phyloP scores from a whole-genome alignment of 2,797 vertebrate species.

The Phrynocephalus guinanensis region DNA sequence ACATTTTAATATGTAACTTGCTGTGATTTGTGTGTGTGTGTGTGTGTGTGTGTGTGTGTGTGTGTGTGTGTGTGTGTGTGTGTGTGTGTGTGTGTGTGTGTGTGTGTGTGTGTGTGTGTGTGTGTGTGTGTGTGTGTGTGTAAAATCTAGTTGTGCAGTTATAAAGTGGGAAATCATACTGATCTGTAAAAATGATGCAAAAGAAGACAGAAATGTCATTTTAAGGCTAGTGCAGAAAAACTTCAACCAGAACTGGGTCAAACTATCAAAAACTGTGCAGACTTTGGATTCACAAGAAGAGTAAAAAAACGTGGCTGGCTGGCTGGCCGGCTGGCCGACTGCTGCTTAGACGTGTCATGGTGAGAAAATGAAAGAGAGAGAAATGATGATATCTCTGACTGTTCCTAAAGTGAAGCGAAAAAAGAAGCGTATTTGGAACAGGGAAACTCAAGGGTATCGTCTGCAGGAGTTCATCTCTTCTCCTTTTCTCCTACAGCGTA shows the following conservation, averaged over 20 bases:
- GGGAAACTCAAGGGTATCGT: not conserved
- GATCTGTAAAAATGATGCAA: not conserved
- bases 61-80: no score
- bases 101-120: no score
- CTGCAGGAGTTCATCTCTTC: not conserved
- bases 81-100: no score
- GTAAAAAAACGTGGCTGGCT: not conserved
- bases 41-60: no score
- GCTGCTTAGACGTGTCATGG: not conserved
- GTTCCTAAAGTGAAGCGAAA: not conserved
- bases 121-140: no score
- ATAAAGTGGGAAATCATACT: not conserved
- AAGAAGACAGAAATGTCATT: not conserved
- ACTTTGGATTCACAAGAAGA: not conserved
- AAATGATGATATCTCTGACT: not conserved
- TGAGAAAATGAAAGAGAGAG: slow-evolving; percentile 1
- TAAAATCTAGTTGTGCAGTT: no score
- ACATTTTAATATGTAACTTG: no score
- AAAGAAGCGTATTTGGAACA: not conserved
- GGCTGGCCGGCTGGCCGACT: not conserved
- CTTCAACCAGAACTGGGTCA: not conserved
- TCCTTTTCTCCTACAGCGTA: slow-evolving; percentile 1
- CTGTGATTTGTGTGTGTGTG: no score
- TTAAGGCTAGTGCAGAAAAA: not conserved
- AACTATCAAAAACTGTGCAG: not conserved